These are phyloP conservation scores for Psittacula echo DNA, from an alignment of 2,797 vertebrate genomes.

Conservation along the genomic window DNA sequence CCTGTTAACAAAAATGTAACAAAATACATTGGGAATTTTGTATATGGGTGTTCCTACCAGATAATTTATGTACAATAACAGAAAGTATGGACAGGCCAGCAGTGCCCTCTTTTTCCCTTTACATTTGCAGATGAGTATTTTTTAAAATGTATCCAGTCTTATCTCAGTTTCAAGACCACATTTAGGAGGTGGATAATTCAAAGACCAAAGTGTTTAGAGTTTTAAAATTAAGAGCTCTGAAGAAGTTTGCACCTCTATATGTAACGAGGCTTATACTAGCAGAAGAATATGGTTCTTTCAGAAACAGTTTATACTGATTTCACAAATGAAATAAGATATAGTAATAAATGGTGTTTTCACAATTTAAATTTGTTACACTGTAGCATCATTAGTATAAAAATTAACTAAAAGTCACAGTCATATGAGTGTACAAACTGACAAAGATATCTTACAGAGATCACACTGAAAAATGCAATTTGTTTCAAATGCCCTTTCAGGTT, in stretches of 20 bases:
- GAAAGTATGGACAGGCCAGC: neutral
- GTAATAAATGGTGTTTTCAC: neutral
- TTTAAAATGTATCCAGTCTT: neutral
- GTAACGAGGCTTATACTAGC: neutral
- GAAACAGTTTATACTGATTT: neutral
- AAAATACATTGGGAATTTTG: neutral
- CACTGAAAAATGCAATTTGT: neutral
- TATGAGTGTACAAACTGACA: neutral
- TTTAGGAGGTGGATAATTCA: neutral
- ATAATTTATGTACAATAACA: neutral
- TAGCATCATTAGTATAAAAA: neutral
- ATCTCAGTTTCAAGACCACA: neutral
- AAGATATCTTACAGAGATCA: neutral
- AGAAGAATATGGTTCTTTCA: neutral
- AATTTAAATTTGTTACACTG: neutral
- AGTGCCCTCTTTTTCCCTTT: neutral
- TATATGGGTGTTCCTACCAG: neutral
- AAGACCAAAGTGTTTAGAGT: neutral
- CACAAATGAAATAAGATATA: neutral
- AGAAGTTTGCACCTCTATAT: neutral
- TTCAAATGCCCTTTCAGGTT: neutral
- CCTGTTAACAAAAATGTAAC: neutral
- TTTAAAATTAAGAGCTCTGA: neutral
- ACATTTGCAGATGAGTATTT: neutral
- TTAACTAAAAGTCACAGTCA: neutral